Conservation (phyloP, 2,797 vertebrate genomes). For the Brotogeris chrysoptera region DNA sequence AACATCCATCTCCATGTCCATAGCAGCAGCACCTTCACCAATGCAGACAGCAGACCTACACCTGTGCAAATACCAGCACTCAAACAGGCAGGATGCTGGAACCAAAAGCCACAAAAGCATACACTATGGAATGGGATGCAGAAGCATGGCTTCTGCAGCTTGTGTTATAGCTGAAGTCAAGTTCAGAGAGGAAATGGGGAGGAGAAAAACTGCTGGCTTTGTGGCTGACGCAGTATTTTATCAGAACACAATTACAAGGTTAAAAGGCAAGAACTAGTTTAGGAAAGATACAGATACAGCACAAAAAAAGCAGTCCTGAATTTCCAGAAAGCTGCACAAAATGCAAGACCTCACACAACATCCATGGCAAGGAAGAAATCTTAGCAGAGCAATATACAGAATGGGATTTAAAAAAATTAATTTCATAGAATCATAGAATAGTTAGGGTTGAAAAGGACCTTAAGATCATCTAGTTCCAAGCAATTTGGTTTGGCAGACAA, state of each 20-base stretch:
- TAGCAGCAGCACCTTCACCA: neutral
- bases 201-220: neutral
- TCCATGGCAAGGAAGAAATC: neutral
- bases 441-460: too few species aligned
- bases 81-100: neutral
- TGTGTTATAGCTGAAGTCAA: neutral
- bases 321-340: neutral
- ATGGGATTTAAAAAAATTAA: neutral
- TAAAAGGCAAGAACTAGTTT: neutral
- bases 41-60: neutral
- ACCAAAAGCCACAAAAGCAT: neutral
- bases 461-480: too few species aligned
- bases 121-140: neutral
- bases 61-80: neutral
- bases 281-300: neutral
- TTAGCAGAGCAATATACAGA: neutral
- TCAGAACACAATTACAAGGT: neutral
- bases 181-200: neutral
- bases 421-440: too few species aligned
- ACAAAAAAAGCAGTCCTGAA: neutral
- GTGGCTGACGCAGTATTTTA: neutral
- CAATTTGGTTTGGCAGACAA: neutral
- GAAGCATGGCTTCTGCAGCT: neutral
- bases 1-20: neutral
- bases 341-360: neutral